Evolutionary conservation across 2,888 invertebrate species (phyloP).

Genomic region (Antitype chi): DNA sequence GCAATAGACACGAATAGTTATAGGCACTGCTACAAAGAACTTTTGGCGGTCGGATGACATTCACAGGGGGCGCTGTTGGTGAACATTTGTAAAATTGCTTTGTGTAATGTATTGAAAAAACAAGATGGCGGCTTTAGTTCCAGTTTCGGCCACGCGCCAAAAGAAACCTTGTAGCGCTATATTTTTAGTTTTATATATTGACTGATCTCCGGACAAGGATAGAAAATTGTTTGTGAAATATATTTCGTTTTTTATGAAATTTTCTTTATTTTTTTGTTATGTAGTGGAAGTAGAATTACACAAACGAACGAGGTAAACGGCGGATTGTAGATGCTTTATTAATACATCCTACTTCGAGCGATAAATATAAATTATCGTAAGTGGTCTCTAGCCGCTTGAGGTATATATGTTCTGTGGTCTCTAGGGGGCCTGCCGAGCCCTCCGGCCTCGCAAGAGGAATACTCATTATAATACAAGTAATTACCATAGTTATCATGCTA

Average conservation of each 20-base stretch:
- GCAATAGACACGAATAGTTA: background rate
- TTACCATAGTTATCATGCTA: background rate
- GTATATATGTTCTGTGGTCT: too few relatives aligned
- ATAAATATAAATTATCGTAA: background rate
- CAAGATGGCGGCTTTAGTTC: too few relatives aligned
- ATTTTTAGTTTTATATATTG: constrained; percentile 3
- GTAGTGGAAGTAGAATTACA: background rate
- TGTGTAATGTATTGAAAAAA: background rate
- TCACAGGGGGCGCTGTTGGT: background rate
- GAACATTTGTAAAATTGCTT: background rate
- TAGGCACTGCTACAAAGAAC: background rate
- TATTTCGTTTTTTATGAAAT: constrained; percentile 2
- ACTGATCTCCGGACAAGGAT: constrained; percentile 27
- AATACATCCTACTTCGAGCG: background rate
- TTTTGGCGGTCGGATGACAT: background rate
- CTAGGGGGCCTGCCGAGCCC: background rate
- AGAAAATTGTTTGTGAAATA: constrained; percentile 55
- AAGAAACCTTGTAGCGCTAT: background rate
- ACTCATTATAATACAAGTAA: background rate
- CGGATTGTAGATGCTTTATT: background rate
- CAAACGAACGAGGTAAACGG: background rate
- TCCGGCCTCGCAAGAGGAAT: background rate
- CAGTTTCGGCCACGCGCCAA: background rate
- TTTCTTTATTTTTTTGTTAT: background rate
- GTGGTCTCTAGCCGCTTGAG: background rate